These are phyloP conservation scores for Rhegmatorhina hoffmannsi DNA, from an alignment of 2,113 vertebrate genomes.

Conservation along the genomic window DNA sequence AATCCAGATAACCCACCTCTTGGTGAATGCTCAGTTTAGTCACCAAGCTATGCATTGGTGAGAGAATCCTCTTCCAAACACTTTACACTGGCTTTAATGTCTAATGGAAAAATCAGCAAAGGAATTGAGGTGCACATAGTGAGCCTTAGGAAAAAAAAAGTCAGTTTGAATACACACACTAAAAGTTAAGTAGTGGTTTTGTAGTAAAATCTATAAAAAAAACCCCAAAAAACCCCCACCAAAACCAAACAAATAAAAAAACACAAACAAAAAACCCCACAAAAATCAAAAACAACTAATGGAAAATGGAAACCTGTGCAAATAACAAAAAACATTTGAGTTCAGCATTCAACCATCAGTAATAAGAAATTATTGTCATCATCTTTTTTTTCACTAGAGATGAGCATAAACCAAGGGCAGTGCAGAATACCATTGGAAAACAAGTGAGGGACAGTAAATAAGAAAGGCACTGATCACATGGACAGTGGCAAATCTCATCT, in stretches of 20 bases:
- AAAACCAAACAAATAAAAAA: too few relatives aligned
- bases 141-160: background rate
- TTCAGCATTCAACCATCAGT: background rate
- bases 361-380: background rate
- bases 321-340: background rate
- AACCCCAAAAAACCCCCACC: too few relatives aligned
- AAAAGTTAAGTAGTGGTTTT: background rate
- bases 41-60: background rate
- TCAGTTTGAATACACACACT: background rate
- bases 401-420: background rate
- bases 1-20: background rate
- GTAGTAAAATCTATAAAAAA: background rate
- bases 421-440: background rate
- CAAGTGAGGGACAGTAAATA: accelerated
- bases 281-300: background rate
- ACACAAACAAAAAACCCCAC: too few relatives aligned
- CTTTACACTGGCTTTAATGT: background rate
- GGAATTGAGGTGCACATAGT: background rate
- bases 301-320: background rate
- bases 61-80: background rate
- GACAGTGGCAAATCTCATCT: accelerated
- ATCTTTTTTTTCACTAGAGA: background rate
- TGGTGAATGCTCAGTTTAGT: background rate
- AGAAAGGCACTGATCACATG: accelerated
- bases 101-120: background rate